Base-by-base conservation (phyloP, 2,888 invertebrate genomes). In the Andrena minutula region DNA sequence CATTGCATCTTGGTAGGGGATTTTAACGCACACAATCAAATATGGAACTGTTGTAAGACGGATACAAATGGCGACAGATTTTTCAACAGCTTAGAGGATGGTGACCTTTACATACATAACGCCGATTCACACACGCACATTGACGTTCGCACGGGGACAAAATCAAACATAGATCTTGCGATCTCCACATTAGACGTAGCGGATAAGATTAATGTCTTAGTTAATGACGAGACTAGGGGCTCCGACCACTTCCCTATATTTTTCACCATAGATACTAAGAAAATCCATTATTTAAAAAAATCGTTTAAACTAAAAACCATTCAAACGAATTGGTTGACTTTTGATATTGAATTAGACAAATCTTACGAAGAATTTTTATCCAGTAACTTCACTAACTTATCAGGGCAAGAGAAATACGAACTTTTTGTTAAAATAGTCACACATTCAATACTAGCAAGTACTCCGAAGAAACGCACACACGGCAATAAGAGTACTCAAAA, bases 11-110 rank as follows among this genome's bases (percentile, higher is more conserved):
- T 69, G 2, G 3, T 58, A 6, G 28, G 69, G 4, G 69, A 69
- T 20, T 69, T 69, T 58, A 69, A 58, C 7, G n/a, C 35, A 7
- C 68, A 56, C 23, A 20, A 35, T 16, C n/a, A 41, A n/a, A 58
- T 10, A 1, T 69, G 41, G 58, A 69, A 69, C 12, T 69, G 69
- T 12, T 26, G 0, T 0, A 8, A 58, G 7, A 58, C 41, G 0
- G 58, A 69, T 10, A 4, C 2, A 4, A 69, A 47, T 20, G 41
- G 28, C 3, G 41, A 41, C n/a, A 58, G 58, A 58, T 32, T 69
- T 10, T 20, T 1, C 3, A 8, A n/a, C 3, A 16, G 1, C 6
- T 47, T 69, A 1, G 10, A 58, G 2, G 12, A 5, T 10, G 16
- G n/a, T n/a, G 28, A 58, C 23, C 3, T 41, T 23, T 68, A 53